A percentile compares a stretch with the other conserved stretches of the same genome.
phyloP scores from a whole-genome alignment of 2,888 invertebrate species.

The Dendrolimus pini region DNA sequence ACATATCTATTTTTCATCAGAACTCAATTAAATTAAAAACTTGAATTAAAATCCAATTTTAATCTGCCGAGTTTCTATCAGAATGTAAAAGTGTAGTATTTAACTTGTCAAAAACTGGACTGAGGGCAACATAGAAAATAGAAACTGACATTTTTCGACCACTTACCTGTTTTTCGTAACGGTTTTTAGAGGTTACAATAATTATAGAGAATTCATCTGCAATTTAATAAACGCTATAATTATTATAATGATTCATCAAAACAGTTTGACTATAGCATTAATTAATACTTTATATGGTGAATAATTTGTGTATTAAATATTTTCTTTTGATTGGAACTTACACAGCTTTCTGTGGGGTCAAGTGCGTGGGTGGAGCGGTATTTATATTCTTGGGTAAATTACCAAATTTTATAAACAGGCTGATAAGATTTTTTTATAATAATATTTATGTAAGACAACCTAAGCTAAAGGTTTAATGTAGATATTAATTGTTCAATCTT shows the following conservation, averaged over 20 bases:
- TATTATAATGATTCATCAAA: neutral
- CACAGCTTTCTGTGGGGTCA: neutral
- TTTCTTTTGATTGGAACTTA: neutral
- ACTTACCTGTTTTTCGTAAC: neutral
- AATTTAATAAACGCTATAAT: constrained; percentile 1
- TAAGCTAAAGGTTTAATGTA: too few species aligned
- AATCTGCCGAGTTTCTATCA: too few species aligned
- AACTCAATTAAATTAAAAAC: too few species aligned
- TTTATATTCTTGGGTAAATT: too few species aligned
- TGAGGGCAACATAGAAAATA: neutral
- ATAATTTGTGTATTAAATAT: neutral
- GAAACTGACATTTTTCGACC: neutral
- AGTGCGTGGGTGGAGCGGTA: neutral
- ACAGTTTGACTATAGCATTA: neutral
- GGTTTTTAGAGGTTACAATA: neutral
- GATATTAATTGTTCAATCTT: too few species aligned
- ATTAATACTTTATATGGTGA: neutral
- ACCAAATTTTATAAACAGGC: too few species aligned
- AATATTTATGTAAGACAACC: too few species aligned
- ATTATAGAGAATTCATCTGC: neutral
- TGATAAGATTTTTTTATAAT: too few species aligned
- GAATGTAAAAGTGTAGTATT: neutral
- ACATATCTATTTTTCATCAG: too few species aligned
- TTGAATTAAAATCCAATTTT: too few species aligned
- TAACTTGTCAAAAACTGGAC: neutral